Evolutionary conservation across 2,888 invertebrate species (phyloP), one percentile per base, ranked within the genome.

Genomic region (Ophion obscuratus): DNA sequence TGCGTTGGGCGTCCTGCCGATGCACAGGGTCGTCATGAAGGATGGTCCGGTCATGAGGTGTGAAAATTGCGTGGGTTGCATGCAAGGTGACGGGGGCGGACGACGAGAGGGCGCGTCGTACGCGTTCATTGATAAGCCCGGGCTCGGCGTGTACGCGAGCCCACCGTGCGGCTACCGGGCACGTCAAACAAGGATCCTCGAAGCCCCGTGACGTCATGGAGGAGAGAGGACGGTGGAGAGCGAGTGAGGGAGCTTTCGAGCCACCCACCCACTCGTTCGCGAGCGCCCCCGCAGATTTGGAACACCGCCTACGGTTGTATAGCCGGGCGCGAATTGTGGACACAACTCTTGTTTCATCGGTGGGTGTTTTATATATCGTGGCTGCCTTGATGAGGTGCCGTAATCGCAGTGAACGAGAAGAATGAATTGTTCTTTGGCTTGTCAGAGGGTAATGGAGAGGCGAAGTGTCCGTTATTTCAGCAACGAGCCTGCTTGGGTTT

Each of bases 61-160:
- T 44, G 64, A 67, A 68, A 68, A 73, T 81, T 67, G 77, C 47
- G 77, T 11, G 77, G 40, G 59, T 64, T 68, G 59, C 61, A 20
- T 3, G 2, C 7, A 5, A 47, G 59, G 67, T 74, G 83, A 73
- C 70, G 53, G 61, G 77, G 79, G 77, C 20, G 84, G 73, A 61
- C 78, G 87, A 80, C 73, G 86, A 87, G 89, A 88, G 77, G 77
- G 81, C 83, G 78, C 83, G 74, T 44, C 81, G 83, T 85, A 82
- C 84, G 78, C 87, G 85, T 88, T 87, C 88, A 88, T 88, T 88
- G 88, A 88, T 88, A 88, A 88, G 88, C 88, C 87, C 84, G 83
- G 86, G 70, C 61, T 61, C 47, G 79, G 47, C 47, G 47, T 64
- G 79, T 79, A 71, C 74, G 74, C 84, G 79, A 71, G 47, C 36